Evolutionary conservation across 1,140 invertebrate species (phyloP), one percentile per base, ranked within the genome.

Genomic region (Acromyrmex heyeri): DNA sequence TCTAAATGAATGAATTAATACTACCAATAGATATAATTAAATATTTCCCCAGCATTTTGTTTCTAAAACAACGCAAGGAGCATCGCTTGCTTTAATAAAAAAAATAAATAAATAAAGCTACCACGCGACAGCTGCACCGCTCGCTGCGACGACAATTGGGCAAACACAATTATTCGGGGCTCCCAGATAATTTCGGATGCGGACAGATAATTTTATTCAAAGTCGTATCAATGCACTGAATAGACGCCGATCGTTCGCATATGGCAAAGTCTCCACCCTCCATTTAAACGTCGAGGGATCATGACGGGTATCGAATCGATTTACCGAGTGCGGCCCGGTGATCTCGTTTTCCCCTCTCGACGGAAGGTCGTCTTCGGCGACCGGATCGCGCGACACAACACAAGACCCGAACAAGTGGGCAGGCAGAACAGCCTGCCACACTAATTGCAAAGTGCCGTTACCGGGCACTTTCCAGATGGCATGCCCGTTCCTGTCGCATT

Each of bases 361-460:
- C 16, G 86, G 89, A 91, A 91, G 90, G 90, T 90, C 90, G 86
- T 73, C 79, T 59, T 88, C 75, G 76, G 21, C 86, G 81, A 88
- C 38, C 77, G 72, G 77, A 88, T 83, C 82, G 86, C 88, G 77
- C 77, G 88, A 86, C 34, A 30, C 30, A 34, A 34, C 30, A 34
- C 88, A 53, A 75, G 81, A 10, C 62, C 44, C 78, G 53, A 62
- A 64, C 67, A 72, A 89, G 89, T 81, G 69, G 61, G 70, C 83
- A 65, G 53, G 48, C 53, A 8, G 7, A 44, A 57, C 81, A 88
- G 86, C 27, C 77, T 24, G 88, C 70, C 83, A 77, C 87, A 73
- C 89, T 93, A 93, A 93, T 93, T 93, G 91, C 91, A 61, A 44
- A 86, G 88, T 87, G 88, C 91, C 91, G 87, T 92, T 92, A 93